phyloP scores from a whole-genome alignment of 2,113 vertebrate genomes.

The Pedetes capensis region DNA sequence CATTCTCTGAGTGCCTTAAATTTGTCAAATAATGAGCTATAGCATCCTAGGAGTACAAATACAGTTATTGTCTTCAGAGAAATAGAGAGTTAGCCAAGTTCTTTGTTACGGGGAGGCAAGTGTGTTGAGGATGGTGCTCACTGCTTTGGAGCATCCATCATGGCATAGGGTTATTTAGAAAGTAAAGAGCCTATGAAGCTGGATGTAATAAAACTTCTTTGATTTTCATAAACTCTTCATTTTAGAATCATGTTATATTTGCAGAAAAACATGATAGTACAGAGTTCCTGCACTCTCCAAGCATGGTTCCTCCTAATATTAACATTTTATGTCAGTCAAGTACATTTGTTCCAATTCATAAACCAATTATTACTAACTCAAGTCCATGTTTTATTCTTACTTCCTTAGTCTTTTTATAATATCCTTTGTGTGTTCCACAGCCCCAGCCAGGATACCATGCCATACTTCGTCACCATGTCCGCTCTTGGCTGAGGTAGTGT shows the following conservation, averaged over 20 bases:
- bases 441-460: not conserved
- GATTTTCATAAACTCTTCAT: not conserved
- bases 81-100: not conserved
- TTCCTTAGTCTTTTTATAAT: not conserved
- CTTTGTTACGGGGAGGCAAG: not conserved
- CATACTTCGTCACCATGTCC: no score
- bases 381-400: not conserved
- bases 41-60: not conserved
- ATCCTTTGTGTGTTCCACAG: not conserved
- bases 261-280: not conserved
- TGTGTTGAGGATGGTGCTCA: not conserved
- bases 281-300: not conserved
- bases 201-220: not conserved
- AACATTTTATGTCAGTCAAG: not conserved
- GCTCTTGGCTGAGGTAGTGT: not conserved
- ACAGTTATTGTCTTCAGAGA: not conserved
- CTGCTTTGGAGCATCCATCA: not conserved
- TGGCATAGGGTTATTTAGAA: not conserved
- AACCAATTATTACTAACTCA: not conserved
- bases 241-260: not conserved
- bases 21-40: not conserved
- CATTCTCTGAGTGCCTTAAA: not conserved
- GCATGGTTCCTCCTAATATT: not conserved
- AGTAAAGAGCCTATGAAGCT: not conserved
- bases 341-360: not conserved